These are phyloP conservation scores for Drosophila meridionalis DNA, from an alignment of 2,888 invertebrate species.

Conservation along the genomic window DNA sequence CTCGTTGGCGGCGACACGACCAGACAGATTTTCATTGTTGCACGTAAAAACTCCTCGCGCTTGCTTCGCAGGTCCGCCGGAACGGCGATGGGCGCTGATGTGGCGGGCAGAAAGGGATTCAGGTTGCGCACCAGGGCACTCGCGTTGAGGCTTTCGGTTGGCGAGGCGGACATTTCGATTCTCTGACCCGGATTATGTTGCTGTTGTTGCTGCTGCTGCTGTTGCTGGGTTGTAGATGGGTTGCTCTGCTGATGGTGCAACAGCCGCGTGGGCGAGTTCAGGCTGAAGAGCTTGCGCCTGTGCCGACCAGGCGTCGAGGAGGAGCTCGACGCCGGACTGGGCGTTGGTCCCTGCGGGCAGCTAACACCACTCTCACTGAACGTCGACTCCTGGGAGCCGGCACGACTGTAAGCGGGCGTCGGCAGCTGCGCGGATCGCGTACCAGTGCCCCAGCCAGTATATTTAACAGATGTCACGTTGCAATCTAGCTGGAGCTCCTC, in stretches of 20 bases:
- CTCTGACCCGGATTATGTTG: constrained; percentile 30
- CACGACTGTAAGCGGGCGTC: constrained; percentile 78
- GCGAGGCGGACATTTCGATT: constrained; percentile 48
- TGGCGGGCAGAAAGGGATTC: constrained; percentile 82
- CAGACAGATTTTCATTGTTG: constrained; percentile 90
- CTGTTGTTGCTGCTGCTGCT: constrained; percentile 21
- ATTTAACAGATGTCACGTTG: constrained; percentile 76
- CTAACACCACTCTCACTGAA: constrained; percentile 71
- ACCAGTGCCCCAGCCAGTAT: constrained; percentile 51
- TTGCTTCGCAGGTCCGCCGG: constrained; percentile 84
- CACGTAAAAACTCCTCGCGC: constrained; percentile 89
- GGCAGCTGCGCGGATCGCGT: constrained; percentile 74
- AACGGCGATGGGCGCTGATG: constrained; percentile 62
- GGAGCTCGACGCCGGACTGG: constrained; percentile 77
- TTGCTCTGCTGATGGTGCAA: constrained; percentile 55
- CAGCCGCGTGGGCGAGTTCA: constrained; percentile 80
- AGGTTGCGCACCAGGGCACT: constrained; percentile 75
- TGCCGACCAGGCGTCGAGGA: constrained; percentile 82
- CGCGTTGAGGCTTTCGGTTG: constrained; percentile 60
- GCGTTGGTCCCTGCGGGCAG: constrained; percentile 61
- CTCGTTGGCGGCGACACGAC: constrained; percentile 89
- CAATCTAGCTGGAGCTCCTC: constrained; percentile 73
- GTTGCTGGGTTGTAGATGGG: constrained; percentile 36
- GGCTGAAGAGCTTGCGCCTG: constrained; percentile 81
- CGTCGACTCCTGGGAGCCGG: constrained; percentile 81